Base-by-base conservation (phyloP, 2,797 vertebrate species). In the Galaxias olidus region DNA sequence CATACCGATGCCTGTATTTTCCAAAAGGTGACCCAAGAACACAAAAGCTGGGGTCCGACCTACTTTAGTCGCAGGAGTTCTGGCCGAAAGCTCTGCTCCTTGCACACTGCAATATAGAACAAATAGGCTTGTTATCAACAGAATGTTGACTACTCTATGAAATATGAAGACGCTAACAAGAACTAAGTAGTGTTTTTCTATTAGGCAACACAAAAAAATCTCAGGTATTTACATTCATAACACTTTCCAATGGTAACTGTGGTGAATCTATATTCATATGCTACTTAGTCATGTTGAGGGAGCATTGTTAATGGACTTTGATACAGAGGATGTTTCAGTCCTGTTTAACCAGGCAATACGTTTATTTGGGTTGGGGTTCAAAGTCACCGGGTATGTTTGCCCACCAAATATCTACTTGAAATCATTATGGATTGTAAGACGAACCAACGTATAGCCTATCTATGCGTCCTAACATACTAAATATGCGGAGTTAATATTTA, bases 1-100 rank as follows among this genome's bases (percentile, higher is more conserved):
- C 71, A 93, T 74, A 30, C 69, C 65, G 58, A 52, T 30, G 30
- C 15, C 87, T 92, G 20, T 56, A 57, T 58, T 4, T 4, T 10
- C 13, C 15, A 12, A 46, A 46, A 18, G 12, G 52, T 12, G 14
- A 19, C 19, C 13, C 17, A 54, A 19, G 9, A 19, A 19, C 51
- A 53, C 19, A 19, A 30, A 19, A 30, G 30, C 30, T 2, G 30
- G 30, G 2, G 30, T 30, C 30, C 30, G 2, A 2, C 30, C 30
- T 30, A 30, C 30, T 30, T 3, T 30, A 30, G 30, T 30, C 30
- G 30, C 2, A 30, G 30, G 30, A n/a, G 30, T 30, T 30, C 30
- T 30, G 30, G 30, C 30, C 30, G 30, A 30, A 30, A 30, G 30
- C 6, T 30, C 2, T n/a, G n/a, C n/a, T 30, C 30, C 30, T 30